phyloP scores from a whole-genome alignment of 1,140 invertebrate species.

The Eriocheir sinensis region DNA sequence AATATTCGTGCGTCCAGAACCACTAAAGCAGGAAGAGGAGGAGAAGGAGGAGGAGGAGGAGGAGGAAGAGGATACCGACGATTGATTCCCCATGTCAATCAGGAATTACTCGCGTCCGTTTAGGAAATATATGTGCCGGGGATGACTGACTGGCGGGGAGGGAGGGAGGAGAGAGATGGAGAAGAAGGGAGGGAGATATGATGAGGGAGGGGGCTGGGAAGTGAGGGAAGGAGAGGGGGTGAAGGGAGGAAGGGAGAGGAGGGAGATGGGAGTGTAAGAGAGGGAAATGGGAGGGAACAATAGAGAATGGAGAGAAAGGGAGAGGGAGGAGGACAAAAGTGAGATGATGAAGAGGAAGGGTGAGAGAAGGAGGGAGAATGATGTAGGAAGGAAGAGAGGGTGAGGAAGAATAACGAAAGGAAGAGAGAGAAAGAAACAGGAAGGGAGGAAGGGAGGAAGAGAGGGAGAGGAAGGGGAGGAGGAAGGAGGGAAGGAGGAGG shows the following conservation, averaged over 20 bases:
- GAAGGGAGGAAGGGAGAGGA: not conserved
- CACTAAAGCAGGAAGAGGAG: not conserved
- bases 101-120: slow-evolving; percentile 1
- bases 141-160: not conserved
- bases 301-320: not conserved
- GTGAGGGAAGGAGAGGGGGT: not conserved
- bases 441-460: not conserved
- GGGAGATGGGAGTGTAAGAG: not conserved
- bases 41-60: not conserved
- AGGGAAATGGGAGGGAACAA: not conserved
- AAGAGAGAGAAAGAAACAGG: not conserved
- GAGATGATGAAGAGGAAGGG: not conserved
- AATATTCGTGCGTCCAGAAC: not conserved
- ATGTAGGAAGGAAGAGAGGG: no score
- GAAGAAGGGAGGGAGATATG: not conserved
- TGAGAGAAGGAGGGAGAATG: not conserved
- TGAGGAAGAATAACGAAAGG: not conserved
- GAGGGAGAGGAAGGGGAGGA: not conserved
- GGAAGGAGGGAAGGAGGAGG: not conserved
- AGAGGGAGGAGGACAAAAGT: no score
- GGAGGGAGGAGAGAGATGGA: not conserved
- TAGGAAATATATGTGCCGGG: not conserved
- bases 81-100: not conserved
- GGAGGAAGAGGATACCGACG: not conserved
- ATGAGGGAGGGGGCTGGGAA: not conserved